phyloP scores from a whole-genome alignment of 2,113 vertebrate species.

The Tapirus terrestris region DNA sequence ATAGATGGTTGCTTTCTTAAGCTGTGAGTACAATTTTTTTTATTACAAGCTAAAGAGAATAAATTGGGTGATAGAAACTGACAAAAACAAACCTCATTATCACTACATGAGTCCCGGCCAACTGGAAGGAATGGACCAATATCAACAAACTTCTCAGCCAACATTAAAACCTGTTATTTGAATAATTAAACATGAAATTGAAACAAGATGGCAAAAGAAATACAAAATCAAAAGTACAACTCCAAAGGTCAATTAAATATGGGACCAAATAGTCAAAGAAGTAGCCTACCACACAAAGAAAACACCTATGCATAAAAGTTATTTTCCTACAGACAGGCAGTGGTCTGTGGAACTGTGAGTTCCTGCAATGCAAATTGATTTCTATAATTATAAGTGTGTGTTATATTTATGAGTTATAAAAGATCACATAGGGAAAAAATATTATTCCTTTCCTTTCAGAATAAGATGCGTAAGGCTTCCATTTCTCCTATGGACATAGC shows the following conservation, averaged over 20 bases:
- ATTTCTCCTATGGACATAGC: neutral
- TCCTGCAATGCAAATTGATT: neutral
- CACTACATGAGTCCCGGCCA: neutral
- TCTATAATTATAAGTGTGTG: neutral
- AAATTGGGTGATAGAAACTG: constrained; percentile 29
- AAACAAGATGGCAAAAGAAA: constrained; percentile 41
- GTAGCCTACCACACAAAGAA: neutral
- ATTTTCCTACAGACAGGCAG: neutral
- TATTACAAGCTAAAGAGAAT: neutral
- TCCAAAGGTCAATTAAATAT: constrained; percentile 13
- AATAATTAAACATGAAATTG: constrained; percentile 55
- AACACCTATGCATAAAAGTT: neutral
- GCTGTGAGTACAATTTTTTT: neutral
- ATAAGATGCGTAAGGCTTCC: neutral
- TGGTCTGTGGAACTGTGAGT: neutral
- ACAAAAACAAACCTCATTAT: constrained; percentile 27
- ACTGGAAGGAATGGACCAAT: neutral
- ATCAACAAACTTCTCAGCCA: neutral
- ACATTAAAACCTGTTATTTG: constrained; percentile 2
- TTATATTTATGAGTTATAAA: neutral
- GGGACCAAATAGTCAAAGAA: neutral
- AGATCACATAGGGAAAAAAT: neutral
- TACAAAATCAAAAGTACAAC: constrained; percentile 46
- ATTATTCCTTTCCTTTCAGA: neutral
- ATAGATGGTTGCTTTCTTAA: constrained; percentile 21